Evolutionary conservation across 2,113 vertebrate genomes (phyloP), one percentile per base, ranked within the genome.

Genomic region (Sylvicapra grimmia): DNA sequence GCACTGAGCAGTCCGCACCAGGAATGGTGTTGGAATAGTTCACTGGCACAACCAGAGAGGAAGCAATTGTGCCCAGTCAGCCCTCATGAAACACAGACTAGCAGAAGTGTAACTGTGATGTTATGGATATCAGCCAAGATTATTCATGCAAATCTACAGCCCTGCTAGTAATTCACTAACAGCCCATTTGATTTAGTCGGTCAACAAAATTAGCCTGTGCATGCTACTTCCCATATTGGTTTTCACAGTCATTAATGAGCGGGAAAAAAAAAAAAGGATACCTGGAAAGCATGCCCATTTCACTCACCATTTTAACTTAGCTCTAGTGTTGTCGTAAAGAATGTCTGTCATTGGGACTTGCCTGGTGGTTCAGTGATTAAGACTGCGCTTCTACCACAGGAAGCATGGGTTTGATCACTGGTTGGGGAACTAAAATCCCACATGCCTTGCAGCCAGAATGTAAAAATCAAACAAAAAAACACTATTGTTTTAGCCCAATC

Each of bases 161-260:
- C 29, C 85, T 47, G 63, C 79, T 95, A 59, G 63, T 82, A 79
- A 94, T 87, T 97, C 84, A 56, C 61, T 92, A 97, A 82, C 12
- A 89, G 89, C 61, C 27, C 33, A 49, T 97, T 97, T 54, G 86
- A 97, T 97, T 97, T 68, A 49, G 61, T 54, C 82, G 40, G 79
- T 83, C 90, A 79, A 54, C 89, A 68, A 94, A 94, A 93, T 96
- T 94, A 88, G 63, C 40, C 72, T 56, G 44, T 82, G 79, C 40
- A 33, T 92, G 53, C 82, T 82, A 5, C 80, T 77, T 96, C 47
- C 18, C 56, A 80, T 49, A 49, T 13, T 56, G 51, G 12, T 49
- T 93, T 97, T 61, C 77, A 77, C 8, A 5, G 13, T 84, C 77
- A 89, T 65, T 94, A 95, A 68, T 83, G 82, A 96, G 92, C 44